Conservation (phyloP, 2,797 vertebrate species). For the Galagoides demidoff region DNA sequence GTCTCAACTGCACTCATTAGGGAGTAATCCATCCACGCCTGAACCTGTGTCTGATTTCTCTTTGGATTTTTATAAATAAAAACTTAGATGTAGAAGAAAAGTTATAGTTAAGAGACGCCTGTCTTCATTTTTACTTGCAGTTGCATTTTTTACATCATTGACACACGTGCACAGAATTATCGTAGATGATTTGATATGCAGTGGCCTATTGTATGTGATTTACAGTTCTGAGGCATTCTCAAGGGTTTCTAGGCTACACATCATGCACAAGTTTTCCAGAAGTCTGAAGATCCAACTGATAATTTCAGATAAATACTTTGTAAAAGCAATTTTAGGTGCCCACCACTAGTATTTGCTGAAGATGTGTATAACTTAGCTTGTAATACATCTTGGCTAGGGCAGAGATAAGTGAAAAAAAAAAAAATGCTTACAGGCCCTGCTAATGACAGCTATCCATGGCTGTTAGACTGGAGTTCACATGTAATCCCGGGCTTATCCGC, state of each 20-base stretch:
- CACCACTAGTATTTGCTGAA: background rate
- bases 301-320: background rate
- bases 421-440: background rate
- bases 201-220: background rate
- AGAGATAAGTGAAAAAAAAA: background rate
- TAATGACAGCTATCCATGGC: rapidly evolving
- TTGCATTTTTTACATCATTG: background rate
- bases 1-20: background rate
- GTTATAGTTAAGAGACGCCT: background rate
- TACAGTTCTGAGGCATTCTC: background rate
- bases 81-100: background rate
- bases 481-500: background rate
- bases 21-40: background rate
- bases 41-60: background rate
- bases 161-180: background rate
- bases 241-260: background rate
- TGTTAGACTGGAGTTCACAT: background rate
- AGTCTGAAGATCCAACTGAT: background rate
- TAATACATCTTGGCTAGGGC: background rate
- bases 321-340: background rate
- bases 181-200: background rate
- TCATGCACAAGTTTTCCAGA: background rate
- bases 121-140: background rate
- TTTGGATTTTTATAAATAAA: slow-evolving; percentile 26
- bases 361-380: background rate